Evolutionary conservation across 2,113 vertebrate species (phyloP), one percentile per base, ranked within the genome.

Genomic region (Phoxinus phoxinus): DNA sequence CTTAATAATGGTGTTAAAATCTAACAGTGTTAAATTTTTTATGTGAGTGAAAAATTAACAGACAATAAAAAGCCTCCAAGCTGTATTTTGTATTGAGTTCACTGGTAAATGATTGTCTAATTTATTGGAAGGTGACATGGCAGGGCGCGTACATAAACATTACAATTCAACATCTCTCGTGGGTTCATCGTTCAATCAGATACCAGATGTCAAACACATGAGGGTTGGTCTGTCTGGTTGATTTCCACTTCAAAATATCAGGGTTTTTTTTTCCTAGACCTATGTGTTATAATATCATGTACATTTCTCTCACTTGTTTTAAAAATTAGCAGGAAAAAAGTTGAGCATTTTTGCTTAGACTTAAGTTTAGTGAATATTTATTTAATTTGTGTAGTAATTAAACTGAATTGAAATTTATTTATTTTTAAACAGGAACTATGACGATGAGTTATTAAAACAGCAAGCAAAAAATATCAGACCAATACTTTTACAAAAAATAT

Each of bases 81-180:
- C 61, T 21, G 37, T 67, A 69, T 23, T 25, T 23, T 15, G 46
- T 23, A 58, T 32, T 37, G 46, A 73, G 25, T 61, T 61, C 63
- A 32, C 61, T 44, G 35, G 76, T 80, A n/a, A 71, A 85, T 85
- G 46, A 86, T 84, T 79, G 44, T 48, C 41, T 82, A 37, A 44
- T 84, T 80, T 84, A 59, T 79, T 81, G 41, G 27, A 73, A 35
- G 35, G 10, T 80, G 84, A 73, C 69, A 37, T 79, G 75, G 61
- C 63, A 85, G 74, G 41, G 13, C 21, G 48, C 17, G 46, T 25
- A 27, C 51, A 63, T 72, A 37, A 79, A 58, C 10, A 15, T 41
- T n/a, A 79, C 17, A 85, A 53, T 59, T 27, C 37, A 81, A 35
- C 80, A 81, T 12, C 27, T 67, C 61, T 35, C 61, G 15, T 30